Evolutionary conservation across 2,888 invertebrate species (phyloP), one percentile per base, ranked within the genome.

Genomic region (Camponotus fellah): DNA sequence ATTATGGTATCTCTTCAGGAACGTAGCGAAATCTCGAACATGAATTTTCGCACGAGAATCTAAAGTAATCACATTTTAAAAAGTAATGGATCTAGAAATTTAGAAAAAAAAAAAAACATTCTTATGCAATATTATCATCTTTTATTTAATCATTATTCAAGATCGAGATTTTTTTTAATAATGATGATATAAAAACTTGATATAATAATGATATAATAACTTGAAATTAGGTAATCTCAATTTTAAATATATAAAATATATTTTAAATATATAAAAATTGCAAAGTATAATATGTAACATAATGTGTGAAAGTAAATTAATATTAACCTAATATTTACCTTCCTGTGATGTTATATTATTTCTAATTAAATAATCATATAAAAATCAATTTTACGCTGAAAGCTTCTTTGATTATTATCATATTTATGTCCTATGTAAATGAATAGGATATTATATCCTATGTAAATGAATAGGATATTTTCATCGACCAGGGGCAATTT

Each of bases 1-100:
- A 17, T 64, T 65, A 66, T 66, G 60, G 56, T 77, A 43, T 77
- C 53, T 26, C 21, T 53, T 26, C 82, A 79, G 82, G 81, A 65
- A 71, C 74, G 88, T 88, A 77, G 82, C 85, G 85, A 46, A 71
- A 40, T 60, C n/a, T 10, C 34, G 34, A 2, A 21, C 34, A 32
- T 43, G 2, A 37, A 9, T 26, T n/a, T 12, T 34, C 69, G n/a
- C 49, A 53, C 5, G 0, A n/a, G 2, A 0, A 26, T 26, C 12
- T 34, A 10, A 68, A 32, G n/a, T 32, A 3, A 26, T 43, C 8
- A 2, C 49, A 4, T 37, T 49, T 49, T 49, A 5, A 49, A 49
- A 17, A 17, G 49, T 49, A 17, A 49, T 1, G 17, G 17, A 49
- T 49, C 17, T 49, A 6, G 17, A 17, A 46, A 46, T 46, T 21